A percentile compares a stretch with the other conserved stretches of the same genome.
Conservation (phyloP, 2,797 vertebrate genomes). For the Alauda arvensis region DNA sequence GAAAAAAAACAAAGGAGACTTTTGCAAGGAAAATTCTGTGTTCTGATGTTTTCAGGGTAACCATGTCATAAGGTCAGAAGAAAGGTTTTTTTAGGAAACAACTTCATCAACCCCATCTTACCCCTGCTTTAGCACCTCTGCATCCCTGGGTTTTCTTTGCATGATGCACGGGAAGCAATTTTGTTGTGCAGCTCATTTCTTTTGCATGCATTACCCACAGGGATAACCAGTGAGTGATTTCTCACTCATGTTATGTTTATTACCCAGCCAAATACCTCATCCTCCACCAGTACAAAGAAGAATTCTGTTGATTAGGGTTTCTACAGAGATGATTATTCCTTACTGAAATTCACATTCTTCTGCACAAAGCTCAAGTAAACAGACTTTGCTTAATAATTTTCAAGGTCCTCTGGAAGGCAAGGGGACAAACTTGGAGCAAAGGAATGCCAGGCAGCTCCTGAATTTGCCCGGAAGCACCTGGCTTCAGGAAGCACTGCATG, state of each 20-base stretch:
- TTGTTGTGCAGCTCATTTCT: conserved; percentile 9
- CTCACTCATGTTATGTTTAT: conserved; percentile 37
- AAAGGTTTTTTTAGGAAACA: background rate
- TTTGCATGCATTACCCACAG: conserved; percentile 3
- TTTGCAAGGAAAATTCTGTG: background rate
- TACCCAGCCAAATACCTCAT: conserved; percentile 12
- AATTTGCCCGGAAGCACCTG: background rate
- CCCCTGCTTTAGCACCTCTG: background rate
- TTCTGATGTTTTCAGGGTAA: background rate
- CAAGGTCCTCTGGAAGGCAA: conserved; percentile 7
- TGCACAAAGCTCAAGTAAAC: background rate
- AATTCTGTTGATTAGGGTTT: conserved; percentile 38
- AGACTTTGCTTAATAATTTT: conserved; percentile 16
- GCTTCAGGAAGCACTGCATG: background rate
- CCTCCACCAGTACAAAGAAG: background rate
- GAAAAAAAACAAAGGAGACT: background rate
- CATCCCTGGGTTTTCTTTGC: background rate
- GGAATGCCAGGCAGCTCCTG: background rate
- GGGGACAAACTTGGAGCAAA: background rate
- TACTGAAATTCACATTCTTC: conserved; percentile 23
- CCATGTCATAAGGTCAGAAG: background rate
- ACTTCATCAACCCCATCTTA: background rate
- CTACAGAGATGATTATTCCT: conserved; percentile 5
- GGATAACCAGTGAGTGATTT: conserved; percentile 8
- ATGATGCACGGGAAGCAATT: conserved; percentile 17